Conservation (phyloP, 1,140 invertebrate genomes). For the Aphis gossypii region DNA sequence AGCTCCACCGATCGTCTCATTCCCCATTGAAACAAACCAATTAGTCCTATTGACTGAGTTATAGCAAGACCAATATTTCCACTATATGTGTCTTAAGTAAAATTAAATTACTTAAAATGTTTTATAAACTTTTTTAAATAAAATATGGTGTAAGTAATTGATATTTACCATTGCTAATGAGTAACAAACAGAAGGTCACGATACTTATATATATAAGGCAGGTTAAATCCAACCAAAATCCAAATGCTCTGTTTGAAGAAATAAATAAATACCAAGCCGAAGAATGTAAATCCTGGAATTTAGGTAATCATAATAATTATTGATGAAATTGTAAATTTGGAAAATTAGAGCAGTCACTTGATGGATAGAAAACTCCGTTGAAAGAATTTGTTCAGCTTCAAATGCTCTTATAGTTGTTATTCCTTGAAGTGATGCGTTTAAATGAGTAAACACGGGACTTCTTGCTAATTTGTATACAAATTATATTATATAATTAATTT, state of each 20-base stretch:
- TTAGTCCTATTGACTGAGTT: constrained; percentile 81
- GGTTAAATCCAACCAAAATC: constrained; percentile 80
- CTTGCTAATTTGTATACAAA: constrained; percentile 68
- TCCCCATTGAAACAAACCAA: constrained; percentile 85
- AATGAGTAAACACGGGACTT: constrained; percentile 85
- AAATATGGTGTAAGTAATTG: not conserved
- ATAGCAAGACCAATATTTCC: constrained; percentile 84
- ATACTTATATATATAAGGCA: constrained; percentile 75
- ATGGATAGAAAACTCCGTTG: constrained; percentile 80
- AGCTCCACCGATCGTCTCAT: constrained; percentile 77
- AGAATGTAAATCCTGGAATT: constrained; percentile 69
- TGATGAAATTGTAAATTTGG: not conserved
- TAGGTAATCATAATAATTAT: not conserved
- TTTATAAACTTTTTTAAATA: not conserved
- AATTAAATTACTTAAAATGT: not conserved
- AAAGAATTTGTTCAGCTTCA: constrained; percentile 78
- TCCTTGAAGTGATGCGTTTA: constrained; percentile 88
- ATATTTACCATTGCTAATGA: constrained; percentile 64
- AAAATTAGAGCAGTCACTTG: constrained; percentile 67
- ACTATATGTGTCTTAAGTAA: constrained; percentile 64
- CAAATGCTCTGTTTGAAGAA: constrained; percentile 81
- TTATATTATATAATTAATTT: not conserved
- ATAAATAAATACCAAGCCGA: constrained; percentile 78
- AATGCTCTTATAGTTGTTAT: constrained; percentile 89
- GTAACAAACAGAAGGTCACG: constrained; percentile 77